A percentile compares a stretch with the other conserved stretches of the same genome.
Conservation (phyloP, 2,113 vertebrate genomes). For the Gasterosteus aculeatus region DNA sequence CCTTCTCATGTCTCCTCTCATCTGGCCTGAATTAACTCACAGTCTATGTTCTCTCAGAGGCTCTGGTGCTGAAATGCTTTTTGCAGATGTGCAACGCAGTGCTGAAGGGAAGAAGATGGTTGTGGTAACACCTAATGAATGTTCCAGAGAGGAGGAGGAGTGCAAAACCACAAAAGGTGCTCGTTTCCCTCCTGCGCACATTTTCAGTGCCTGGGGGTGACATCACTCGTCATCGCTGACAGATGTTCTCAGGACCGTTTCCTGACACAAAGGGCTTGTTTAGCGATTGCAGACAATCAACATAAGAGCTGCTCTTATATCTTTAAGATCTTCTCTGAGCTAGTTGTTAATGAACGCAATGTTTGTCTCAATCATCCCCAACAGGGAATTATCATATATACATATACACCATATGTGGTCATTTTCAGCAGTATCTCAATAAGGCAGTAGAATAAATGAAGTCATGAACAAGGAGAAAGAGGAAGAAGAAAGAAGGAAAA, state of each 20-base stretch:
- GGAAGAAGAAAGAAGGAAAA: not conserved
- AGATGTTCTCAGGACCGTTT: conserved; percentile 53
- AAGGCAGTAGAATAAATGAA: not conserved
- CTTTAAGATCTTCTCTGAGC: conserved; percentile 10
- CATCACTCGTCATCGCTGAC: conserved; percentile 62
- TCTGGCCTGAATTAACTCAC: conserved; percentile 76
- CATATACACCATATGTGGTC: not conserved
- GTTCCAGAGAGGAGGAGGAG: conserved; percentile 44
- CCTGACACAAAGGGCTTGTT: conserved; percentile 35
- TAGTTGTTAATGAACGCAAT: not conserved
- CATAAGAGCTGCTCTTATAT: conserved; percentile 6
- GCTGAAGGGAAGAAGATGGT: conserved; percentile 7
- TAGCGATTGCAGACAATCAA: conserved; percentile 35
- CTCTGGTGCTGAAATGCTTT: conserved; percentile 64
- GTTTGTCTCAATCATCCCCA: conserved; percentile 11
- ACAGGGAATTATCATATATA: conserved; percentile 3
- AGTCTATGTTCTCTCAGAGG: conserved; percentile 62
- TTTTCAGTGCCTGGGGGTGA: conserved; percentile 58
- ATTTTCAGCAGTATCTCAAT: not conserved
- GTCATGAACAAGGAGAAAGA: not conserved
- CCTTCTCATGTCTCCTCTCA: conserved; percentile 63
- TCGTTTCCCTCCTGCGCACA: conserved; percentile 34
- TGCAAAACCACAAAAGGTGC: conserved; percentile 40
- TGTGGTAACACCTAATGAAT: conserved; percentile 50
- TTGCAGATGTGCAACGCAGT: conserved; percentile 65